These are phyloP conservation scores for Lepus americanus DNA, from an alignment of 2,113 vertebrate genomes.

Conservation along the genomic window DNA sequence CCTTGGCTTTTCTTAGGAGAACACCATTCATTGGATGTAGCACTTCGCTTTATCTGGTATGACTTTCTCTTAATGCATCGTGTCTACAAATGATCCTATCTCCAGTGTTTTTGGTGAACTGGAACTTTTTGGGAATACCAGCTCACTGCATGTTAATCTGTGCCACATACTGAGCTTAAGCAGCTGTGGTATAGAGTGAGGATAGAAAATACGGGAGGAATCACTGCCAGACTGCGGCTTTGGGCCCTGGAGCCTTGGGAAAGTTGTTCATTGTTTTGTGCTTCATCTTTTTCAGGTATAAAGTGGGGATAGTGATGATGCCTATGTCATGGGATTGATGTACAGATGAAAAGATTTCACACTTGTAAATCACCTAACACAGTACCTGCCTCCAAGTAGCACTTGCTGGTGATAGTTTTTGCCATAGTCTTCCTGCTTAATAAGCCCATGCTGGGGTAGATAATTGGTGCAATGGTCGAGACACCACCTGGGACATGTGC, in stretches of 20 bases:
- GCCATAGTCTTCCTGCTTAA: not conserved
- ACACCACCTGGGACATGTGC: no score
- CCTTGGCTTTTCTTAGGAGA: not conserved
- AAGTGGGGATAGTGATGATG: not conserved
- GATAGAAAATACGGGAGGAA: not conserved
- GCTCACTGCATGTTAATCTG: not conserved
- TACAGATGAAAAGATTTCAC: not conserved
- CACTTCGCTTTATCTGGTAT: not conserved
- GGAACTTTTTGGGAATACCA: not conserved
- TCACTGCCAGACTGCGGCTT: not conserved
- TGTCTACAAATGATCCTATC: not conserved
- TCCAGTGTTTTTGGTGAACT: not conserved
- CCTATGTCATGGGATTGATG: not conserved
- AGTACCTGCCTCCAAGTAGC: not conserved
- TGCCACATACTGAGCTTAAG: not conserved
- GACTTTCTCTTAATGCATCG: not conserved
- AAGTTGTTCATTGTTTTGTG: not conserved
- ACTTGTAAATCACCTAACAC: not conserved
- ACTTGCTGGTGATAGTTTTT: not conserved
- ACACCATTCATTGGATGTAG: not conserved
- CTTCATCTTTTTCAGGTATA: not conserved
- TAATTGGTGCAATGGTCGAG: no score
- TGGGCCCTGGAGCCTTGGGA: accelerated
- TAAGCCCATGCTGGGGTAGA: no score
- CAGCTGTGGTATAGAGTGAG: not conserved